Evolutionary conservation across 2,113 vertebrate genomes (phyloP).

Genomic region (Chiloscyllium plagiosum): DNA sequence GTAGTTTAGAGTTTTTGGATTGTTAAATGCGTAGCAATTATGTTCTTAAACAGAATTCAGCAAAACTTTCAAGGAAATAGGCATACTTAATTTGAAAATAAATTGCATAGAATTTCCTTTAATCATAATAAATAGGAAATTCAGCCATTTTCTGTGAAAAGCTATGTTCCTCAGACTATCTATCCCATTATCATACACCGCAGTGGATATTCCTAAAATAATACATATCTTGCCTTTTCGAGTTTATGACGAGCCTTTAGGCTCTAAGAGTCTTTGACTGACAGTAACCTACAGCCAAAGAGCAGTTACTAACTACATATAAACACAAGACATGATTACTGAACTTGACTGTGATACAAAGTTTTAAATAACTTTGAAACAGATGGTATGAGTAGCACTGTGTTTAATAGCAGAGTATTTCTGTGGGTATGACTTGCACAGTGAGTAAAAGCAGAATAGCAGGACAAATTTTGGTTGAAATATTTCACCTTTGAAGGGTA

Average conservation of each 20-base stretch:
- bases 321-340: not conserved
- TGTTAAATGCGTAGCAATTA: not conserved
- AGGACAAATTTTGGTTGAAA: not conserved
- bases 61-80: not conserved
- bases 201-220: not conserved
- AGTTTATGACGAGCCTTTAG: not conserved
- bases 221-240: not conserved
- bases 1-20: too few relatives aligned
- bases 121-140: not conserved
- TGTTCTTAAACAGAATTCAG: not conserved
- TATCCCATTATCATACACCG: not conserved
- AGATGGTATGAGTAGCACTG: not conserved
- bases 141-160: not conserved
- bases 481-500: not conserved
- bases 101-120: not conserved
- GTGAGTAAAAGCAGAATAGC: not conserved
- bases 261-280: not conserved
- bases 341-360: not conserved
- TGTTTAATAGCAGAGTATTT: not conserved
- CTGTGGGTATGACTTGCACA: not conserved
- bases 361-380: conserved; percentile 16
- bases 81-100: not conserved
- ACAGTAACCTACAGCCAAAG: not conserved
- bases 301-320: not conserved
- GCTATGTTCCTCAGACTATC: not conserved